phyloP scores from a whole-genome alignment of 2,113 vertebrate species.

The Anarrhichthys ocellatus region DNA sequence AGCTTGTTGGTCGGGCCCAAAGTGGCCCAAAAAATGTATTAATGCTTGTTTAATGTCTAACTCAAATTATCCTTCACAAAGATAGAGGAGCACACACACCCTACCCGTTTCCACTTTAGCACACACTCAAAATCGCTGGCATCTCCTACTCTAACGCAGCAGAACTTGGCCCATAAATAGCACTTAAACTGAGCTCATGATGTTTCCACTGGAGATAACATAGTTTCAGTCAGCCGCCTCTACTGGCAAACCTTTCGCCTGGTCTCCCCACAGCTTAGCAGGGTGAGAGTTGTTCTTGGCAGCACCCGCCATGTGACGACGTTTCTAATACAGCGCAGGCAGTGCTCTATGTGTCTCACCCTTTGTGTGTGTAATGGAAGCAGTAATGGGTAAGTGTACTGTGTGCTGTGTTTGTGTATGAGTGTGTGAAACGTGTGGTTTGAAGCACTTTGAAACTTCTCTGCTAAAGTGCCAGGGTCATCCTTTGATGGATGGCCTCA shows the following conservation, averaged over 20 bases:
- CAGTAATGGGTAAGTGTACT: conserved; percentile 29
- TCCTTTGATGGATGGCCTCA: conserved; percentile 56
- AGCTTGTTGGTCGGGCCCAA: not conserved
- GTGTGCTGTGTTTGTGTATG: conserved; percentile 19
- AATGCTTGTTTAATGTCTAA: not conserved
- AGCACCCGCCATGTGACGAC: conserved; percentile 40
- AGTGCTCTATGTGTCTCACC: conserved; percentile 56
- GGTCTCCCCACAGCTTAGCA: conserved; percentile 37
- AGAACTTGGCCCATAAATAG: conserved; percentile 38
- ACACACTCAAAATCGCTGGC: conserved; percentile 13
- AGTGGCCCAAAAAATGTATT: not conserved
- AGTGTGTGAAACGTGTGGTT: conserved; percentile 18
- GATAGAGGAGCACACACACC: not conserved
- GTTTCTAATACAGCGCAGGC: conserved; percentile 57
- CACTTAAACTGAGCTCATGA: conserved; percentile 36
- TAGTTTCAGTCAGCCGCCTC: conserved; percentile 19
- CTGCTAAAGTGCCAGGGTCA: conserved; percentile 24
- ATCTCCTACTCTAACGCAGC: conserved; percentile 25
- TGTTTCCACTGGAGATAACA: conserved; percentile 45
- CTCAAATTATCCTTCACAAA: not conserved
- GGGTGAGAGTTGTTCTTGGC: conserved; percentile 46
- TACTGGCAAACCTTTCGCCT: conserved; percentile 40
- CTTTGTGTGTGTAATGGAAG: conserved; percentile 58
- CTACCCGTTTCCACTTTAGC: not conserved
- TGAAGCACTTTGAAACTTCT: conserved; percentile 47